Percentiles rank a stretch among this genome's conserved stretches.
phyloP scores from a whole-genome alignment of 2,113 vertebrate genomes.

The Rhinoptilus africanus region DNA sequence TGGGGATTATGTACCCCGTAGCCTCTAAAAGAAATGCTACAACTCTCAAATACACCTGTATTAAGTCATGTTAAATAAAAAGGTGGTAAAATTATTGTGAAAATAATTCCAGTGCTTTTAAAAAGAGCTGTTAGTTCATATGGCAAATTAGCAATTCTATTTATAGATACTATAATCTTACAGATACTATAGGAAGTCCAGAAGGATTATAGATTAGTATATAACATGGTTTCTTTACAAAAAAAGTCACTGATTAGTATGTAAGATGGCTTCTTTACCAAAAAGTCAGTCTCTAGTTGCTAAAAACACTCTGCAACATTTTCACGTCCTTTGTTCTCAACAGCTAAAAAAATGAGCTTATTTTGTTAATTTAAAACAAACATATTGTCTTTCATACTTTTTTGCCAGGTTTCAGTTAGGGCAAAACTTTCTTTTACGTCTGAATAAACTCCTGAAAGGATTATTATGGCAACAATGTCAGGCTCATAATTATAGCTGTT shows the following conservation, averaged over 20 bases:
- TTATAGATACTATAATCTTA: neutral
- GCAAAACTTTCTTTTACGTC: conserved; percentile 11
- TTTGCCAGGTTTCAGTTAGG: neutral
- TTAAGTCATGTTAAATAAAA: neutral
- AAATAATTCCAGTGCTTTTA: neutral
- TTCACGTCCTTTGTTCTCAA: neutral
- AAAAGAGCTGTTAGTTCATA: neutral
- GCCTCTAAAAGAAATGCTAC: neutral
- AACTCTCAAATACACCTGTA: neutral
- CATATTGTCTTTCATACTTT: neutral
- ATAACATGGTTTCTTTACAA: neutral
- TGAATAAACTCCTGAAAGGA: neutral
- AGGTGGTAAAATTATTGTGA: neutral
- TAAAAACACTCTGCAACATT: neutral
- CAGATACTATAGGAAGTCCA: neutral
- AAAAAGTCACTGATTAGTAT: neutral
- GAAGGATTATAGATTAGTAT: neutral
- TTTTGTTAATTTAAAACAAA: conserved; percentile 13
- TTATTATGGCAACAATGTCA: conserved; percentile 9
- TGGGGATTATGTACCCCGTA: neutral
- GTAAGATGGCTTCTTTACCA: neutral
- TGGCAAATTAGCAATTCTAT: neutral
- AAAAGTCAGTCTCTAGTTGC: neutral
- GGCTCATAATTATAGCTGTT: conserved; percentile 1
- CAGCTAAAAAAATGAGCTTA: neutral